Evolutionary conservation across 2,888 invertebrate species (phyloP).

Genomic region (Atethmia centrago): DNA sequence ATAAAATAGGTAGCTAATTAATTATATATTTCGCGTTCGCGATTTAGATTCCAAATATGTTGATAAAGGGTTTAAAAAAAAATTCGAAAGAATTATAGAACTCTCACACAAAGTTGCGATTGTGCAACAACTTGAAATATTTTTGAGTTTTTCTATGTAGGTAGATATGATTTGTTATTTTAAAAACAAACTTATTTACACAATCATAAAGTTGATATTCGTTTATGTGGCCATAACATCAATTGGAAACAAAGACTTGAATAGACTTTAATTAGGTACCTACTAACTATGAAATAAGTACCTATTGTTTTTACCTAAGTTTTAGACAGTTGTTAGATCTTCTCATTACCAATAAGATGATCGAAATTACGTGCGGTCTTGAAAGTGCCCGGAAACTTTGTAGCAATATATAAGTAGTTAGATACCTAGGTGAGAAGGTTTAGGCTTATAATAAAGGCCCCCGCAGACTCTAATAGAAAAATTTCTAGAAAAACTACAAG

Average conservation of each 20-base stretch:
- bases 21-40: background rate
- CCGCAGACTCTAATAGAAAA: too few species aligned
- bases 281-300: background rate
- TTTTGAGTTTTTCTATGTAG: background rate
- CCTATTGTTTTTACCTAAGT: background rate
- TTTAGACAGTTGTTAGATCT: constrained; percentile 5
- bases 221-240: background rate
- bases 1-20: background rate
- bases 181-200: background rate
- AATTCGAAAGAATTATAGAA: background rate
- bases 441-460: too few species aligned
- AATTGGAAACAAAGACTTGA: background rate
- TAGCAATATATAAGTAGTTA: background rate
- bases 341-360: background rate
- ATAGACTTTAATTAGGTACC: background rate
- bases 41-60: background rate
- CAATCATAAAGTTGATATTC: background rate
- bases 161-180: background rate
- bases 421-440: background rate
- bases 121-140: background rate
- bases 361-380: background rate
- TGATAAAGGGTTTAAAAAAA: background rate
- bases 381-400: background rate
- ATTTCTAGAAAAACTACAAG: too few species aligned
- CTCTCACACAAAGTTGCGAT: background rate